Conservation (phyloP, 2,797 vertebrate genomes). For the Spinus pinus region DNA sequence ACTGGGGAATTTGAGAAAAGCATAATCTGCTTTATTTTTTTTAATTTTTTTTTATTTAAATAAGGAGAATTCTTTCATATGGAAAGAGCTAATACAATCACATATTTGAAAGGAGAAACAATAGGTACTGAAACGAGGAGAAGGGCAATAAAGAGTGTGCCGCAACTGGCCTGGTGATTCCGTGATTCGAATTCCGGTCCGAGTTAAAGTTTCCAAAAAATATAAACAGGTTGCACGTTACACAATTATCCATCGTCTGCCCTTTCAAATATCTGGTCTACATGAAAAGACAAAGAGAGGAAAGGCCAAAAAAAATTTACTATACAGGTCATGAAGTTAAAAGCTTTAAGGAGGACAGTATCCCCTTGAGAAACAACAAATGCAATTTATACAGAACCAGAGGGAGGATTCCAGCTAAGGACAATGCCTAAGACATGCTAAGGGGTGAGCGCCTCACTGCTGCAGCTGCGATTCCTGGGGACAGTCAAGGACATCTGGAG, state of each 20-base stretch:
- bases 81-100: constrained; percentile 91
- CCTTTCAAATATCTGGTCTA: constrained; percentile 83
- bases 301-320: constrained; percentile 78
- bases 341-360: constrained; percentile 57
- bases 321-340: constrained; percentile 69
- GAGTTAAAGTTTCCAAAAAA: constrained; percentile 65
- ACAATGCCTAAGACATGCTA: constrained; percentile 36
- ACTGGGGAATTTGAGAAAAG: constrained; percentile 53
- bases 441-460: not conserved
- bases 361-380: constrained; percentile 56
- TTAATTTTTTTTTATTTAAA: constrained; percentile 77
- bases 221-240: constrained; percentile 68
- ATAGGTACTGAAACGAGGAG: constrained; percentile 80
- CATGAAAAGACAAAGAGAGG: constrained; percentile 75
- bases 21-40: constrained; percentile 61
- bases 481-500: not conserved
- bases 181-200: constrained; percentile 57
- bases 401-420: constrained; percentile 22
- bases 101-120: constrained; percentile 94
- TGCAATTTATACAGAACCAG: constrained; percentile 34
- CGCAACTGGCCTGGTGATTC: constrained; percentile 64
- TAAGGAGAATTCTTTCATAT: constrained; percentile 91
- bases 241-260: constrained; percentile 80
- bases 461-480: constrained; percentile 11
- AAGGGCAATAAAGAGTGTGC: constrained; percentile 70